Base-by-base conservation (phyloP, 1,140 invertebrate species). In the Cylas formicarius region DNA sequence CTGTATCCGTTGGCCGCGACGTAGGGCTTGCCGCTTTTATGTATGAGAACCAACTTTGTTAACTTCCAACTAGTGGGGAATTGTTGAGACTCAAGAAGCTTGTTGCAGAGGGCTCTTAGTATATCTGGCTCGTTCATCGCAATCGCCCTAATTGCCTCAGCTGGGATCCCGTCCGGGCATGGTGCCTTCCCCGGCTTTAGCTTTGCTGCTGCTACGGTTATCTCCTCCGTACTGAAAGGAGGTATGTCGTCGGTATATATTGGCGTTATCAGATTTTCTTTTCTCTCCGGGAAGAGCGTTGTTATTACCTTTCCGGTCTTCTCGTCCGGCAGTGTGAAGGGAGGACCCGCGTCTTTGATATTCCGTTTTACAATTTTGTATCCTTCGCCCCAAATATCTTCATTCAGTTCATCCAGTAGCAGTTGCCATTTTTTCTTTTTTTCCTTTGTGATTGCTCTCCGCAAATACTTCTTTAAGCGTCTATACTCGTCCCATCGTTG, bases 361-460 rank as follows among this genome's bases (percentile, higher is more conserved):
- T 43, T 24, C 40, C 14, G 18, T 9, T 11, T 34, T 11, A 23
- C 35, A 8, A 50, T 36, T 17, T 38, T 29, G 18, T 50, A 50
- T n/a, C 23, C 33, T 17, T 29, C 7, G 6, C 48, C 34, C 43
- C 48, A 50, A 5, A 28, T n/a, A 33, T 50, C 28, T 6, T 39
- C 5, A 5, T 50, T 22, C 9, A 46, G 21, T 13, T 35, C 42
- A 9, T 45, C 43, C n/a, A n/a, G n/a, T n/a, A n/a, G 17, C 33
- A 28, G 23, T 18, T 18, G 31, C 35, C 48, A 50, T n/a, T 22
- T 27, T 23, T 46, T 13, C 32, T 14, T 39, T 26, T 50, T 24
- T 5, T 37, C 26, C 24, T n/a, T 36, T 8, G 7, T n/a, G 21
- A 36, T 36, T 22, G n/a, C 9, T 9, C 16, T 21, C 10, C 34